Evolutionary conservation across 2,797 vertebrate species (phyloP).

Genomic region (Spea hammondii): DNA sequence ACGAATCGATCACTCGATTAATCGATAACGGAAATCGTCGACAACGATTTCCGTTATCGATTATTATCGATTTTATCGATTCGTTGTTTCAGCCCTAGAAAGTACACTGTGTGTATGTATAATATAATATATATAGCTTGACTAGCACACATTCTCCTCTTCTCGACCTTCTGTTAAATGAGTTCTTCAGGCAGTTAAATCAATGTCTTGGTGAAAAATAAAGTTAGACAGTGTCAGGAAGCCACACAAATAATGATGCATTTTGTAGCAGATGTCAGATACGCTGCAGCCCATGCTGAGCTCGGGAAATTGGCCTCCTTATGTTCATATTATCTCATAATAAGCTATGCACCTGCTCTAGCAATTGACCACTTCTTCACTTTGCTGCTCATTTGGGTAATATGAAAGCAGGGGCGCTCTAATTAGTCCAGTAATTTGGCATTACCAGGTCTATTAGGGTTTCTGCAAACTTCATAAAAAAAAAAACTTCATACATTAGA

Average conservation of each 20-base stretch:
- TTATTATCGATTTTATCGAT: too few relatives aligned
- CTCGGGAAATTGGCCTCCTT: conserved; percentile 44
- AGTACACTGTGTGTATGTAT: too few relatives aligned
- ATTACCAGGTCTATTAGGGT: conserved; percentile 13
- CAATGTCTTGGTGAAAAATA: conserved; percentile 43
- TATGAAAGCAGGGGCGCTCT: conserved; percentile 27
- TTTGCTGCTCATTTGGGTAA: conserved; percentile 42
- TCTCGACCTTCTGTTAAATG: conserved; percentile 27
- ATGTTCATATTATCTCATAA: conserved; percentile 41
- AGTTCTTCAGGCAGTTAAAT: conserved; percentile 34
- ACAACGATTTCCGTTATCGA: too few relatives aligned
- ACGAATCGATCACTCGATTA: too few relatives aligned
- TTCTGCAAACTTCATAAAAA: too few relatives aligned
- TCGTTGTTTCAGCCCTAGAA: too few relatives aligned
- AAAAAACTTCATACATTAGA: too few relatives aligned
- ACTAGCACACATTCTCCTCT: background rate
- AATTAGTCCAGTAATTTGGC: conserved; percentile 28
- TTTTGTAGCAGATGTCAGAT: conserved; percentile 44
- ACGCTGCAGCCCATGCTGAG: conserved; percentile 30
- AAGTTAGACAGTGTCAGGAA: conserved; percentile 43
- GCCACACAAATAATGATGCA: conserved; percentile 46
- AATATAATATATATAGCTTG: background rate
- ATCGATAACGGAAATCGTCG: too few relatives aligned
- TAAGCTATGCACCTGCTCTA: conserved; percentile 44
- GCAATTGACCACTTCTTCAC: conserved; percentile 45